A percentile compares a stretch with the other conserved stretches of the same genome.
phyloP scores from a whole-genome alignment of 2,797 vertebrate genomes.

The Synaphobranchus kaupii region DNA sequence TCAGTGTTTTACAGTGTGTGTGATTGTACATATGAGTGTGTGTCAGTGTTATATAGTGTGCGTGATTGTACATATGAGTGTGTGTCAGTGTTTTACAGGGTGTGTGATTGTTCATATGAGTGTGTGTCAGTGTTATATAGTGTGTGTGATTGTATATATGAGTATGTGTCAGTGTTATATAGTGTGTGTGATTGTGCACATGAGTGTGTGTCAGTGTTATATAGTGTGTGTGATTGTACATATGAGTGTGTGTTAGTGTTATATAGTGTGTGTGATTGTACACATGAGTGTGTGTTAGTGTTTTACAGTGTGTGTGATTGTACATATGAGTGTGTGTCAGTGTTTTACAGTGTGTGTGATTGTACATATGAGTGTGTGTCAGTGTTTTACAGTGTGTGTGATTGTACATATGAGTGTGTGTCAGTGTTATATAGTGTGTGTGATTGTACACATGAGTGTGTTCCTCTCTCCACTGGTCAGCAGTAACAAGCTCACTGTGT shows the following conservation, averaged over 20 bases:
- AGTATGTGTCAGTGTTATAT: background rate
- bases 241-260: conserved; percentile 7
- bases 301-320: conserved; percentile 13
- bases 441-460: conserved; percentile 14
- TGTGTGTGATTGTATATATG: background rate
- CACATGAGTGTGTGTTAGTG: background rate
- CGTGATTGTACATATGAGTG: background rate
- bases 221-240: background rate
- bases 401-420: background rate
- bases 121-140: background rate
- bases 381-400: conserved; percentile 5
- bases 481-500: conserved; percentile 4
- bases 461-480: background rate
- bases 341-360: background rate
- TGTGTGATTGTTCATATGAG: background rate
- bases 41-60: background rate
- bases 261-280: conserved; percentile 24
- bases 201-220: background rate
- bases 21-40: background rate
- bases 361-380: conserved; percentile 9
- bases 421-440: background rate
- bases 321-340: background rate
- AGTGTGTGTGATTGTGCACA: background rate
- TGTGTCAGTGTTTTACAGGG: conserved; percentile 7
- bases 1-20: too few relatives aligned